phyloP scores from a whole-genome alignment of 2,797 vertebrate species.

The Arnoldichthys spilopterus region DNA sequence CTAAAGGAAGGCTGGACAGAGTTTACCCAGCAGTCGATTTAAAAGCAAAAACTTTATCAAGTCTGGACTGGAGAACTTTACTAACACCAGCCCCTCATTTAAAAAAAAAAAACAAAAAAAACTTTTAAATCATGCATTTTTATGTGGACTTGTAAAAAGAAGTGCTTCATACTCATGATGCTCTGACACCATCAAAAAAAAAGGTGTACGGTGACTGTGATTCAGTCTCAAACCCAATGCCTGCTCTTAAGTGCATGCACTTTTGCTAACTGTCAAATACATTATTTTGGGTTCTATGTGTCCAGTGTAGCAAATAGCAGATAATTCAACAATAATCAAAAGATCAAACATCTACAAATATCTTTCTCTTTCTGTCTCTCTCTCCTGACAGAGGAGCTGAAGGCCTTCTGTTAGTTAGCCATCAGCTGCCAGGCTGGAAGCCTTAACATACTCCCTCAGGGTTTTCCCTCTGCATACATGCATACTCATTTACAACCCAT shows the following conservation, averaged over 20 bases:
- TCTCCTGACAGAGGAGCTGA: constrained; percentile 22
- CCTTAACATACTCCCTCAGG: constrained; percentile 36
- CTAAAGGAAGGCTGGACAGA: too few species aligned
- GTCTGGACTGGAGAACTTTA: too few species aligned
- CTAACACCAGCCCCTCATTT: too few species aligned
- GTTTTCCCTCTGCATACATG: constrained; percentile 44
- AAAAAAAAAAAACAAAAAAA: too few species aligned
- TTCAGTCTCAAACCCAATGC: neutral
- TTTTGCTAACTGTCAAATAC: neutral
- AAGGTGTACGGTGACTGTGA: too few species aligned
- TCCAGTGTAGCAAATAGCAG: neutral
- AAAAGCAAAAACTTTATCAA: too few species aligned
- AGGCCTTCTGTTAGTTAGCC: constrained; percentile 35
- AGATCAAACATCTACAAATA: constrained; percentile 11
- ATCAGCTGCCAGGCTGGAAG: constrained; percentile 42
- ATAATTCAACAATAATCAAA: neutral
- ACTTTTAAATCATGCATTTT: too few species aligned
- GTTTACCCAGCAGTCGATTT: too few species aligned
- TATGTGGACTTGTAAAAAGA: too few species aligned
- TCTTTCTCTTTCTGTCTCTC: constrained; percentile 20
- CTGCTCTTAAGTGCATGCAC: neutral
- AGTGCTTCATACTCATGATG: too few species aligned
- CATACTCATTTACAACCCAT: constrained; percentile 50
- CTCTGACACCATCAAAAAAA: too few species aligned
- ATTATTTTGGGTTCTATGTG: neutral